These are phyloP conservation scores for Limnodromus scolopaceus DNA, from an alignment of 2,797 vertebrate species.

Conservation along the genomic window DNA sequence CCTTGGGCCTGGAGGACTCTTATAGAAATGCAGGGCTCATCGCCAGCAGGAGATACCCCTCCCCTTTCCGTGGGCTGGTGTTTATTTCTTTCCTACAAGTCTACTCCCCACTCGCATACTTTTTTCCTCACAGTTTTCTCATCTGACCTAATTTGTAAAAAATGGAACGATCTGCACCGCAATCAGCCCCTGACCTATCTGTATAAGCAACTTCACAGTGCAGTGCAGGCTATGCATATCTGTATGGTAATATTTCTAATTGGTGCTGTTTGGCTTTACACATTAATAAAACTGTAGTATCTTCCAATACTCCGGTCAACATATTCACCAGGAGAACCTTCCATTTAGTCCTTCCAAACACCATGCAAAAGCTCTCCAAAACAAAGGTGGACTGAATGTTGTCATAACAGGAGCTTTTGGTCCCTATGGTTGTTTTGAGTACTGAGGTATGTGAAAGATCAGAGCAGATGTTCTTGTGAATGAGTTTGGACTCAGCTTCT, in stretches of 20 bases:
- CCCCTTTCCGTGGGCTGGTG: not conserved
- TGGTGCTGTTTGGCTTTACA: not conserved
- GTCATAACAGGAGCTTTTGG: not conserved
- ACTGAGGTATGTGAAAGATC: not conserved
- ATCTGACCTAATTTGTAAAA: constrained; percentile 23
- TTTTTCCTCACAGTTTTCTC: constrained; percentile 30
- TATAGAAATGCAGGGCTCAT: not conserved
- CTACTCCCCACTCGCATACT: not conserved
- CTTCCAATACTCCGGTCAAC: not conserved
- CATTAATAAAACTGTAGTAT: not conserved
- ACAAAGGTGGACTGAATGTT: not conserved
- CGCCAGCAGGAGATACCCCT: constrained; percentile 25
- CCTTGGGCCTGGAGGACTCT: constrained; percentile 11
- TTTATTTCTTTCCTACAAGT: constrained; percentile 38
- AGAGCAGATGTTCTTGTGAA: not conserved
- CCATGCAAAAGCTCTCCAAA: not conserved
- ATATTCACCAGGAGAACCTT: not conserved
- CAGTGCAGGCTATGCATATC: not conserved
- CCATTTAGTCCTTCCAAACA: not conserved
- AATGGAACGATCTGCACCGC: not conserved
- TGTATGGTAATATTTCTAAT: not conserved
- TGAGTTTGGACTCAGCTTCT: not conserved
- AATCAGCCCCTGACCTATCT: not conserved
- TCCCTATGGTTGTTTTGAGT: not conserved
- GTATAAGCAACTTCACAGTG: not conserved